phyloP scores from a whole-genome alignment of 2,888 invertebrate genomes.

The Hypena proboscidalis region DNA sequence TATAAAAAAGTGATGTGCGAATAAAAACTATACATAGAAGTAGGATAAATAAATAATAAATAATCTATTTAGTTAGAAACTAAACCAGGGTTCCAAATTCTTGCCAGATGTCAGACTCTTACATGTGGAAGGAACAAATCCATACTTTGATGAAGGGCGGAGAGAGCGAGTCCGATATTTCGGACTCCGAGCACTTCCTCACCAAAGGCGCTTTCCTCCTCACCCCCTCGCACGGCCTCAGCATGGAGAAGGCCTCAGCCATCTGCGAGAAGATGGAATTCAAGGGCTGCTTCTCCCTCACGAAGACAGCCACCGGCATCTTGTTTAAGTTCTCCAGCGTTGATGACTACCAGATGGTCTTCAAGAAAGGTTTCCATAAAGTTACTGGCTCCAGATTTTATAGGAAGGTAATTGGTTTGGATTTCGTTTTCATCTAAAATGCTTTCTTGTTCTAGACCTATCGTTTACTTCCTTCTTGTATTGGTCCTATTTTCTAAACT shows the following conservation, averaged over 20 bases:
- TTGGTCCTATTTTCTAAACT: slow-evolving; percentile 7
- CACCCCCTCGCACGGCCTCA: slow-evolving; percentile 94
- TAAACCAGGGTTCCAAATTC: no score
- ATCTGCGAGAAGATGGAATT: slow-evolving; percentile 96
- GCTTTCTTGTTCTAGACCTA: slow-evolving; percentile 15
- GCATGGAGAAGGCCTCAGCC: slow-evolving; percentile 93
- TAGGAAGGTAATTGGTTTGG: slow-evolving; percentile 88
- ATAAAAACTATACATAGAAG: no score
- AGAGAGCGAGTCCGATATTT: slow-evolving; percentile 92
- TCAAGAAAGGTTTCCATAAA: slow-evolving; percentile 94
- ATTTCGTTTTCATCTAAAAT: slow-evolving; percentile 25
- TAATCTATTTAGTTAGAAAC: no score
- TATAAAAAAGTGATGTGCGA: no score
- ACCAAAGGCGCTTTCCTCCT: slow-evolving; percentile 93
- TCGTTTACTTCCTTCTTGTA: slow-evolving; percentile 17
- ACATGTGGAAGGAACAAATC: slow-evolving; percentile 84
- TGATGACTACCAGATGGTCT: slow-evolving; percentile 94
- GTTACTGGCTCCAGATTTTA: slow-evolving; percentile 94
- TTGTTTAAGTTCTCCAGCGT: slow-evolving; percentile 95
- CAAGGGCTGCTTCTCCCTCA: slow-evolving; percentile 93
- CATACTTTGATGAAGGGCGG: slow-evolving; percentile 88
- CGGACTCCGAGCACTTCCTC: slow-evolving; percentile 90
- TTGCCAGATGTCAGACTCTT: slow-evolving; percentile 79
- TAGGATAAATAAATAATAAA: no score
- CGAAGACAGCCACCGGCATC: slow-evolving; percentile 95